These are phyloP conservation scores for Maniola jurtina DNA, from an alignment of 1,140 invertebrate species.

Conservation along the genomic window DNA sequence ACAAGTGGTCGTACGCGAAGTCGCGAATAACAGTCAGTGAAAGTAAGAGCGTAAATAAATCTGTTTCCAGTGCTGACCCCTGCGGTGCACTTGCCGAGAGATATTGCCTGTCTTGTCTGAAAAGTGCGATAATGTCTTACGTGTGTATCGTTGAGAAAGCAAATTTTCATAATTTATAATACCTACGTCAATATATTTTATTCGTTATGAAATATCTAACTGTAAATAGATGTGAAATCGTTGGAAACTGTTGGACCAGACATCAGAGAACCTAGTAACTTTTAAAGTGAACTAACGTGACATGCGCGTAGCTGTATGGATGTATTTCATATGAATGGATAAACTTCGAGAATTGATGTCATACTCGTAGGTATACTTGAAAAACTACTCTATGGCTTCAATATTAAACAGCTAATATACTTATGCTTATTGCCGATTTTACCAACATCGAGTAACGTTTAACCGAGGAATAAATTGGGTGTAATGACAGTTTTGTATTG, in stretches of 20 bases:
- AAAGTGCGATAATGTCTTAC: constrained; percentile 17
- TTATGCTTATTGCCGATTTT: no score
- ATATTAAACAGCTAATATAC: no score
- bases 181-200: background rate
- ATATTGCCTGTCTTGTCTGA: constrained; percentile 17
- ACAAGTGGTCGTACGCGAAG: constrained; percentile 3
- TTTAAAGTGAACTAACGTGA: no score
- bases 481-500: no score
- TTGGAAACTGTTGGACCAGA: background rate
- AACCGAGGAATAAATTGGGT: no score
- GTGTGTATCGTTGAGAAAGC: constrained; percentile 10
- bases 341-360: no score
- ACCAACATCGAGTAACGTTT: no score
- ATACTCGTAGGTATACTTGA: no score
- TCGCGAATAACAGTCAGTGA: constrained; percentile 43
- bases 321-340: no score
- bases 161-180: constrained; percentile 15
- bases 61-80: constrained; percentile 44
- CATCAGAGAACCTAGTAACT: no score
- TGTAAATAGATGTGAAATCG: background rate
- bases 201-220: background rate
- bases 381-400: no score
- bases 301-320: no score
- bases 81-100: constrained; percentile 41
- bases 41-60: constrained; percentile 63